These are phyloP conservation scores for Cetonia aurata DNA, from an alignment of 2,888 invertebrate species.

Conservation along the genomic window DNA sequence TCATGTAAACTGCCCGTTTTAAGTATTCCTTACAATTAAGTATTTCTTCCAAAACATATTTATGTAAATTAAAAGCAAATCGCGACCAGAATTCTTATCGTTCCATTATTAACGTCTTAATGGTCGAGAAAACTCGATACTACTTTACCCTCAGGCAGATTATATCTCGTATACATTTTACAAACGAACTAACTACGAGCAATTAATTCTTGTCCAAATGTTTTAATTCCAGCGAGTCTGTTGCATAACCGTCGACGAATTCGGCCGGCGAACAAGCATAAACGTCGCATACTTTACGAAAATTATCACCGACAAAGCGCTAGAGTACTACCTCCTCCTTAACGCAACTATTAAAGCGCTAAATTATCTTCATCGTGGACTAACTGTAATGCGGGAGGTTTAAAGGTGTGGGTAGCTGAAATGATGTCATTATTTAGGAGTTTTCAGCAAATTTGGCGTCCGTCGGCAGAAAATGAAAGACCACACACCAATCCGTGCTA, in stretches of 20 bases:
- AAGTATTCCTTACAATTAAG: not conserved
- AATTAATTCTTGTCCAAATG: constrained; percentile 33
- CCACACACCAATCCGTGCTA: constrained; percentile 24
- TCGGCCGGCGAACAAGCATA: not conserved
- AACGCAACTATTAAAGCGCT: constrained; percentile 19
- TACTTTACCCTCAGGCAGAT: not conserved
- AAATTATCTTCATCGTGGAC: constrained; percentile 13
- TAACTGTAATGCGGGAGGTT: constrained; percentile 21
- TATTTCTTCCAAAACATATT: not conserved
- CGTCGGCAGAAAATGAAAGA: constrained; percentile 1
- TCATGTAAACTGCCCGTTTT: not conserved
- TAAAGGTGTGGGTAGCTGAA: constrained; percentile 10
- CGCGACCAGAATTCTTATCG: not conserved
- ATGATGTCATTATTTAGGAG: constrained; percentile 28
- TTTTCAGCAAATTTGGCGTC: constrained; percentile 23
- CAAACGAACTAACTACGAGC: constrained; percentile 26
- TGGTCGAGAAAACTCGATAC: not conserved
- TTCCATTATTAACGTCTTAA: constrained; percentile 19
- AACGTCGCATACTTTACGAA: constrained; percentile 25
- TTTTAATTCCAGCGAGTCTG: constrained; percentile 23
- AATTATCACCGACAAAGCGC: constrained; percentile 26
- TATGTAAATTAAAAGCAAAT: constrained; percentile 19
- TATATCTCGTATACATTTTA: not conserved
- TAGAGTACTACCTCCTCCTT: not conserved
- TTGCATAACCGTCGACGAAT: constrained; percentile 5